Base-by-base conservation (phyloP, 2,888 invertebrate species). In the Cerceris rybyensis region DNA sequence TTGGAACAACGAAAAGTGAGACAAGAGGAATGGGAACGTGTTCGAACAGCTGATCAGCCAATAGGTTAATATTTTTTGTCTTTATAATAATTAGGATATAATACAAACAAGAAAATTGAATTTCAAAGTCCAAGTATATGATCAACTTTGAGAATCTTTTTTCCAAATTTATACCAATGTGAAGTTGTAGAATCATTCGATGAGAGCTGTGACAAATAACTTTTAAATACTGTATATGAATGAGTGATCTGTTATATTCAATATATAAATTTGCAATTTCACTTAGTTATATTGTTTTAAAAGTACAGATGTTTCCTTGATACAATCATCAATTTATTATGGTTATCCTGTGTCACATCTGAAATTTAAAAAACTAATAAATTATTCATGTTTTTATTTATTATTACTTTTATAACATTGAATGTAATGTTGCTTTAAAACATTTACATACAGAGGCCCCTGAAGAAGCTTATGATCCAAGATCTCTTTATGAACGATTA, bases 11-110 rank as follows among this genome's bases (percentile, higher is more conserved):
- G 96, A 65, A 94, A 95, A 88, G 94, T 94, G 80, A 94, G 98
- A 2, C 99, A 99, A 92, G 98, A 98, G 91, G 98, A 99, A 95
- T 99, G 99, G 99, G 98, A 99, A 87, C 96, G 96, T 93, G 98
- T 98, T 0, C 94, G 99, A 83, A 96, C 96, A 74, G 96, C 97
- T 43, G 97, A 98, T 85, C 96, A 99, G 90, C 98, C 99, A 9
- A 83, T 96, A 93, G 97, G 98, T 98, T 93, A 91, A 88, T 84
- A 76, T 64, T 49, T 55, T 69, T 55, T 55, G 17, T 43, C 70
- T 70, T 50, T 9, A 46, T 46, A 5, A 46, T 1, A 7, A 50
- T 50, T 50, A 50, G 11, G 1, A 50, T 50, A 16, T n/a, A 8
- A 52, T 52, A 52, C 1, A 52, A 13, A 52, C 9, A 13, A 14